Evolutionary conservation across 2,113 vertebrate species (phyloP).

Genomic region (Pipa parva): DNA sequence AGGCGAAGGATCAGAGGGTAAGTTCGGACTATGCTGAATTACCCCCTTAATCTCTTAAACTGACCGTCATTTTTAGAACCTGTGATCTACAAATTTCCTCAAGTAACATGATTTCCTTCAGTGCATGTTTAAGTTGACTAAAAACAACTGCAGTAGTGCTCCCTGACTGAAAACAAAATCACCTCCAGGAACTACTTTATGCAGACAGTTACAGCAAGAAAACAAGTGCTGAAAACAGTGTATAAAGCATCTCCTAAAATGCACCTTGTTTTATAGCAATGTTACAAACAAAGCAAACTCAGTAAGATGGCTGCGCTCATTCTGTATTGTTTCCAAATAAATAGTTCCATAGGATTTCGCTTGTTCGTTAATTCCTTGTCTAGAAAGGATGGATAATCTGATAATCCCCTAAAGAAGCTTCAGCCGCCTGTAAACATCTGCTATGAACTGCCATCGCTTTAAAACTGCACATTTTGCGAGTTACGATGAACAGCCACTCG

Average conservation of each 20-base stretch:
- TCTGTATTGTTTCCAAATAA: neutral
- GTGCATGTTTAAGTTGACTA: neutral
- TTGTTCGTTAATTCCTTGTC: neutral
- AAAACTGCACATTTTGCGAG: neutral
- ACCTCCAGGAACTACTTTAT: neutral
- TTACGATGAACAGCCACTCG: neutral
- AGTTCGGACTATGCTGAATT: too few relatives aligned
- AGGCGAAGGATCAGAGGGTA: too few relatives aligned
- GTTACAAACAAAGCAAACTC: neutral
- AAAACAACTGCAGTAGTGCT: neutral
- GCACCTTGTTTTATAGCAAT: neutral
- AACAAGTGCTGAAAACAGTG: neutral
- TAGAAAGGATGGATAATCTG: neutral
- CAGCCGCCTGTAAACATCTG: neutral
- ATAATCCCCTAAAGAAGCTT: conserved; percentile 6
- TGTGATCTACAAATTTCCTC: neutral
- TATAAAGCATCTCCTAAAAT: too few relatives aligned
- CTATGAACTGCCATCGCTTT: neutral
- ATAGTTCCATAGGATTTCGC: neutral
- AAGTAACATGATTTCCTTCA: neutral
- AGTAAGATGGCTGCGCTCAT: neutral
- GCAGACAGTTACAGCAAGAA: neutral
- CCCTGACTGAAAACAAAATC: neutral
- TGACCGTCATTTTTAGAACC: too few relatives aligned
- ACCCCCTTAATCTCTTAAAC: too few relatives aligned